Percentiles rank a stretch among this genome's conserved stretches.
Conservation (phyloP, 1,140 invertebrate genomes). For the Triops cancriformis region DNA sequence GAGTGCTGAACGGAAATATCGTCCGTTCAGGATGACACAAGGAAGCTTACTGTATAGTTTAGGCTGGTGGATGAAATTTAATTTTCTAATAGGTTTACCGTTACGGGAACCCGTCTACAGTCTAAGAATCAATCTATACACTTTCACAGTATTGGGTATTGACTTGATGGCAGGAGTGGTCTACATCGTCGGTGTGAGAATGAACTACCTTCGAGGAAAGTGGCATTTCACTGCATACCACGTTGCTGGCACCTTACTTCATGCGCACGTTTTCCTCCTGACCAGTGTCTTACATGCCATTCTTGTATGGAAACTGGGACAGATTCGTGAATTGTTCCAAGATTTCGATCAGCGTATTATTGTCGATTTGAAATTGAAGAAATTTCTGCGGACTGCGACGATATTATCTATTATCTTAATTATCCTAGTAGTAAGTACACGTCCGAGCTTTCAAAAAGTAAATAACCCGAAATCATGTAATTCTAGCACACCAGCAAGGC, state of each 20-base stretch:
- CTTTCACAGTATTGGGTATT: neutral
- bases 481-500: neutral
- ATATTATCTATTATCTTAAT: neutral
- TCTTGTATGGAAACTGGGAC: neutral
- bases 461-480: neutral
- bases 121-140: neutral
- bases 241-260: neutral
- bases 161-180: neutral
- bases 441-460: neutral
- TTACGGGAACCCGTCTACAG: neutral
- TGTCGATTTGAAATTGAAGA: neutral
- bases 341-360: neutral
- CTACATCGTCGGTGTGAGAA: neutral
- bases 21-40: no score
- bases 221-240: neutral
- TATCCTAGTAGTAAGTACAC: neutral
- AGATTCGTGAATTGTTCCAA: neutral
- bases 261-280: neutral
- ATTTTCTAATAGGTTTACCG: neutral
- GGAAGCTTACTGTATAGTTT: neutral
- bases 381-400: neutral
- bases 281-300: neutral
- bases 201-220: neutral
- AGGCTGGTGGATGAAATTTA: neutral
- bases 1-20: no score